A percentile compares a stretch with the other conserved stretches of the same genome.
Conservation (phyloP, 2,113 vertebrate species). For the Pipa parva region DNA sequence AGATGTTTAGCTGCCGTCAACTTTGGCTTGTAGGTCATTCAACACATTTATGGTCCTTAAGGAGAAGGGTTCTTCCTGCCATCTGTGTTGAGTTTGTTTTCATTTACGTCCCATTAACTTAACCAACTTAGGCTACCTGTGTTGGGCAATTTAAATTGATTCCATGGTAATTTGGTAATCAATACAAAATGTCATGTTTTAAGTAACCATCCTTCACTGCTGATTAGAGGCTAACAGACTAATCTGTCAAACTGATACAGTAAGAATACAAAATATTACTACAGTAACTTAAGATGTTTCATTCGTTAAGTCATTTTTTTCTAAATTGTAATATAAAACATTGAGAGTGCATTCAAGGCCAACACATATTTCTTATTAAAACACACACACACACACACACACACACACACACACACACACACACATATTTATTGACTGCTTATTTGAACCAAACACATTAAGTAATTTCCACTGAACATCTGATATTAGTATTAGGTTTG, state of each 20-base stretch:
- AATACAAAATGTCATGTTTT: constrained; percentile 9
- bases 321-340: no score
- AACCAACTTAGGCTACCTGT: constrained; percentile 15
- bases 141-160: constrained; percentile 16
- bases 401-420: no score
- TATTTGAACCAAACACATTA: no score
- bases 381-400: no score
- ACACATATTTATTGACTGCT: no score
- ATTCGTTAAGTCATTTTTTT: no score
- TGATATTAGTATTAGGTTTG: no score
- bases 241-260: background rate
- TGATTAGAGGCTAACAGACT: background rate
- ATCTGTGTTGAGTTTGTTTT: constrained; percentile 16
- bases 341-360: no score
- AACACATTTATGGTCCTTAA: background rate
- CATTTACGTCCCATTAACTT: constrained; percentile 5
- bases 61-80: constrained; percentile 14
- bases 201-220: background rate
- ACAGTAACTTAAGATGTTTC: no score
- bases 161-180: constrained; percentile 17
- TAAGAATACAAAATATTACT: no score
- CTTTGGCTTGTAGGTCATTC: constrained; percentile 2
- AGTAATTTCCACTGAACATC: no score
- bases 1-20: constrained; percentile 5
- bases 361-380: no score